phyloP scores from a whole-genome alignment of 2,888 invertebrate genomes.

The Tinea semifulvella region DNA sequence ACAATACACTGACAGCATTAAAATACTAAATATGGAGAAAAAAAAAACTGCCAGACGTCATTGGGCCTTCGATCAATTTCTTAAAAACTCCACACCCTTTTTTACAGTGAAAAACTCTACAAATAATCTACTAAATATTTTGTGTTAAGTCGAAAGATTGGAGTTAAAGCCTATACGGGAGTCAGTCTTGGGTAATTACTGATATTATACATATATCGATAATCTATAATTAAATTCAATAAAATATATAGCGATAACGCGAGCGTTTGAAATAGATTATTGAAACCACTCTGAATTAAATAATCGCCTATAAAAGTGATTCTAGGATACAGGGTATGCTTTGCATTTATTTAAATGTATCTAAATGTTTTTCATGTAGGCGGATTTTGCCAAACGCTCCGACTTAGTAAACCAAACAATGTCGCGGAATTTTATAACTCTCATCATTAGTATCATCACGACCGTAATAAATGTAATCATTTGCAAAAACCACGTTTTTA shows the following conservation, averaged over 20 bases:
- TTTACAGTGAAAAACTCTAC: too few relatives aligned
- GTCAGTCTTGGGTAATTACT: slow-evolving; percentile 33
- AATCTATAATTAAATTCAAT: slow-evolving; percentile 53
- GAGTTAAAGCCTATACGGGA: slow-evolving; percentile 14
- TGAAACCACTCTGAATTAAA: slow-evolving; percentile 60
- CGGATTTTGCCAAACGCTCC: slow-evolving; percentile 46
- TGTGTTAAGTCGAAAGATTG: neutral
- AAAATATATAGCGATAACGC: slow-evolving; percentile 56
- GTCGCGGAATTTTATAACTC: too few relatives aligned
- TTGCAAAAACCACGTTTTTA: too few relatives aligned
- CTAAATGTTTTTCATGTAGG: slow-evolving; percentile 65
- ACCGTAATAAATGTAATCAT: too few relatives aligned
- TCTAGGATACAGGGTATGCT: slow-evolving; percentile 95
- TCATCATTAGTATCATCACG: too few relatives aligned
- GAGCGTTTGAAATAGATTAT: slow-evolving; percentile 54
- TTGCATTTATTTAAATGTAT: slow-evolving; percentile 87
- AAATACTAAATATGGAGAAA: too few relatives aligned
- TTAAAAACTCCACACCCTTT: too few relatives aligned
- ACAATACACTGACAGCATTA: too few relatives aligned
- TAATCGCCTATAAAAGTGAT: slow-evolving; percentile 75
- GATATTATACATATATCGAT: slow-evolving; percentile 55
- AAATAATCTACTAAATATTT: neutral
- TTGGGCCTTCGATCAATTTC: too few relatives aligned
- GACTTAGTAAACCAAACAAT: slow-evolving; percentile 27
- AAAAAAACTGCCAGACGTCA: too few relatives aligned